Percentiles rank a stretch among this genome's conserved stretches.
phyloP scores from a whole-genome alignment of 1,140 invertebrate species.

The Apis laboriosa region DNA sequence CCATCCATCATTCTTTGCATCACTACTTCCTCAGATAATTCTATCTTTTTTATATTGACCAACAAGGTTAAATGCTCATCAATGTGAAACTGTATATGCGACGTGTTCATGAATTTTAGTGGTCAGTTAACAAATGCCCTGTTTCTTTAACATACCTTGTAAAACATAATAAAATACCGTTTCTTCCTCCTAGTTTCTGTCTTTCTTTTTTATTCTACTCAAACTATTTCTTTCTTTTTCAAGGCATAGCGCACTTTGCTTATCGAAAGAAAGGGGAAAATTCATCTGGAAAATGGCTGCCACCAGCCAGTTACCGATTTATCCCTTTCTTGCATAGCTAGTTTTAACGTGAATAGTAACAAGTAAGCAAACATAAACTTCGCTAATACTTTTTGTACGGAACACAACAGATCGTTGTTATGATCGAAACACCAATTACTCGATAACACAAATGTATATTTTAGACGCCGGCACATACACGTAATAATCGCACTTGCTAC shows the following conservation, averaged over 20 bases:
- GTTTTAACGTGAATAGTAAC: slow-evolving; percentile 29
- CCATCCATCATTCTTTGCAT: slow-evolving; percentile 9
- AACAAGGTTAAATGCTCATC: slow-evolving; percentile 46
- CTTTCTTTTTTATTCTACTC: slow-evolving; percentile 42
- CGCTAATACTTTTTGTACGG: slow-evolving; percentile 9
- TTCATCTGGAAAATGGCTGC: slow-evolving; percentile 83
- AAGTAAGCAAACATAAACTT: slow-evolving; percentile 25
- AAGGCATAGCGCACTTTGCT: slow-evolving; percentile 61
- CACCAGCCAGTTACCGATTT: slow-evolving; percentile 81
- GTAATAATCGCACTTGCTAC: slow-evolving; percentile 50
- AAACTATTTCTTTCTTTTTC: slow-evolving; percentile 50
- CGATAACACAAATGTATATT: slow-evolving; percentile 31
- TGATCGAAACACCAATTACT: slow-evolving; percentile 35
- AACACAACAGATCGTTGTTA: slow-evolving; percentile 33
- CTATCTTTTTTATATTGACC: slow-evolving; percentile 28
- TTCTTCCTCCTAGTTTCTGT: slow-evolving; percentile 50
- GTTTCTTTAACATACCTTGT: slow-evolving; percentile 51
- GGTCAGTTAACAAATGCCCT: slow-evolving; percentile 28
- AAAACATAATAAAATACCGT: slow-evolving; percentile 50
- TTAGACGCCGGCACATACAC: slow-evolving; percentile 52
- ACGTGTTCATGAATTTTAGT: slow-evolving; percentile 52
- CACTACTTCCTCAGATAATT: slow-evolving; percentile 46
- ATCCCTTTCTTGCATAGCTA: slow-evolving; percentile 81
- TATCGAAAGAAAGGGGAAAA: slow-evolving; percentile 78
- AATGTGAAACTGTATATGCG: slow-evolving; percentile 32